Base-by-base conservation (phyloP, 2,113 vertebrate genomes). In the Oplegnathus fasciatus region DNA sequence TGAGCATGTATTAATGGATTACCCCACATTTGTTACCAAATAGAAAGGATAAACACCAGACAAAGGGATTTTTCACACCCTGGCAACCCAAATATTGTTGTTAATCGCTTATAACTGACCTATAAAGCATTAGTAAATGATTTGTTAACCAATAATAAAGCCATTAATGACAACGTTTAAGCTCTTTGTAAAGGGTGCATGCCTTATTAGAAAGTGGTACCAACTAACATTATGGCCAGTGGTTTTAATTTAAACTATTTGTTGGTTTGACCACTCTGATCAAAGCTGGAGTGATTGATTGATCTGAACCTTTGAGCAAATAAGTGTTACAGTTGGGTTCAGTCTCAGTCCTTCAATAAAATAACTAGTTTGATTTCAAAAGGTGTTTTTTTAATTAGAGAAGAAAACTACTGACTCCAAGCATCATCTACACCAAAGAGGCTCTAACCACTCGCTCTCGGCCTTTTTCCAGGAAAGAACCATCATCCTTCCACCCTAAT, bases 401-500 rank as follows among this genome's bases (percentile, higher is more conserved):
- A 32, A 46, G 34, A 24, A 57, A 78, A 50, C 28, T 18, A 66
- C 17, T 15, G 57, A 62, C 20, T 65, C 2, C 52, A 76, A 57
- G 28, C 14, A 52, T 48, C 11, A 24, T 52, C 11, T 20, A 7
- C 30, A 44, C 26, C 13, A 66, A 61, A 64, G 34, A 71, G 15
- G 26, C 68, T 85, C 20, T 42, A 62, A 37, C 40, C 10, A 17
- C 30, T 76, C 10, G 2, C 84, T 64, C 62, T 46, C 14, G 57
- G 68, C 28, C 52, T 62, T 55, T 83, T 70, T 68, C 42, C 30
- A 52, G 24, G 60, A 80, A 83, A 60, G 60, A 60, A 44, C 13
- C 77, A 71, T 82, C 46, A 54, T 66, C 28, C 66, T 61, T 87
- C 73, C 82, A 73, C 77, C 48, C 11, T 80, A 82, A 88, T 89